Evolutionary conservation across 1,140 invertebrate species (phyloP).

Genomic region (Hycleus cichorii): DNA sequence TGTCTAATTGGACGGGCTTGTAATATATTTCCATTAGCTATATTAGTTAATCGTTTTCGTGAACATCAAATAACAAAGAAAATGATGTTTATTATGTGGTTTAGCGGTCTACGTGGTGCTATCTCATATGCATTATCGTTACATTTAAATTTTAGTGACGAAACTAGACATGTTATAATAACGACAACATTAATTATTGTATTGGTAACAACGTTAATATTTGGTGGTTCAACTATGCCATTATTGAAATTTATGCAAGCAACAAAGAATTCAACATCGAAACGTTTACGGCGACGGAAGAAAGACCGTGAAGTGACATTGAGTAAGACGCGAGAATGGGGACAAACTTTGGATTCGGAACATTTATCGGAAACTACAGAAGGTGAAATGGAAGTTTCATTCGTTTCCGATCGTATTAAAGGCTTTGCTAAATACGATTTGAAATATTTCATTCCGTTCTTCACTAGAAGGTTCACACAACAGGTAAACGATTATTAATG

Average conservation of each 20-base stretch:
- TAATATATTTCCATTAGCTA: conserved; percentile 94
- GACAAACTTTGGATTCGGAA: conserved; percentile 89
- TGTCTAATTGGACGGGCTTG: conserved; percentile 89
- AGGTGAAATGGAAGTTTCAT: conserved; percentile 80
- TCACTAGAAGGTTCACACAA: conserved; percentile 89
- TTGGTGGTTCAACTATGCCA: conserved; percentile 96
- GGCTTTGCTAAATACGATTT: conserved; percentile 86
- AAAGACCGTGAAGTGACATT: conserved; percentile 81
- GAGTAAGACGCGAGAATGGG: conserved; percentile 96
- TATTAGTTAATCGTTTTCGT: conserved; percentile 90
- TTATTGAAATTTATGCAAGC: conserved; percentile 76
- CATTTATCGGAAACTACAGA: conserved; percentile 93
- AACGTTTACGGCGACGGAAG: conserved; percentile 50
- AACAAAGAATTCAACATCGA: conserved; percentile 42
- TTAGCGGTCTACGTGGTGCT: conserved; percentile 91
- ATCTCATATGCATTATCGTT: conserved; percentile 97
- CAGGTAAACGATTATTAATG: conserved; percentile 48
- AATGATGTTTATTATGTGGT: conserved; percentile 99
- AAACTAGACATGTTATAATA: conserved; percentile 91
- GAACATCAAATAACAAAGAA: conserved; percentile 96
- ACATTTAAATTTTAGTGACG: conserved; percentile 89
- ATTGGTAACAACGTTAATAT: conserved; percentile 85
- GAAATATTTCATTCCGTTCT: conserved; percentile 92
- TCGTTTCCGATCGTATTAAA: conserved; percentile 58
- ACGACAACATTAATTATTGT: conserved; percentile 96